Evolutionary conservation across 1,140 invertebrate species (phyloP).

Genomic region (Monomorium pharaonis): DNA sequence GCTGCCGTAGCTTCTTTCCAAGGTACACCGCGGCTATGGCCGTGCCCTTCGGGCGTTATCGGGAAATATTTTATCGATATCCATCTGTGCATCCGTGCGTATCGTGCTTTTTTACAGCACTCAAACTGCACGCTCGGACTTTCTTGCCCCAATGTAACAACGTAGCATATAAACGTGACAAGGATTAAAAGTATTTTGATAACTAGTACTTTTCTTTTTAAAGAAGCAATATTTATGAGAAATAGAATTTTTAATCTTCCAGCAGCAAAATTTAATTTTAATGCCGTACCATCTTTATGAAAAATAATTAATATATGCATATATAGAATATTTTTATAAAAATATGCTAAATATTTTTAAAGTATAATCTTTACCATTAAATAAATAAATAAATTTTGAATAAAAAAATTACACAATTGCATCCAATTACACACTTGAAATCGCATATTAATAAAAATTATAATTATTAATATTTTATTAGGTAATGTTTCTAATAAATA

Average conservation of each 20-base stretch:
- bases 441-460: no score
- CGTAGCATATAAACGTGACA: background rate
- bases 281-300: background rate
- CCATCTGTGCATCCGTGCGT: conserved; percentile 32
- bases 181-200: conserved; percentile 1
- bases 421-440: no score
- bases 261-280: conserved; percentile 8
- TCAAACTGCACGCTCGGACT: background rate
- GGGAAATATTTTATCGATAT: conserved; percentile 45
- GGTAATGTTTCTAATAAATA: no score
- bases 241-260: no score
- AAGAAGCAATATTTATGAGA: background rate
- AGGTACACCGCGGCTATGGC: background rate
- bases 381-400: no score
- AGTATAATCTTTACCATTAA: no score
- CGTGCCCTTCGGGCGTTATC: conserved; percentile 12
- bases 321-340: no score
- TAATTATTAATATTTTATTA: no score
- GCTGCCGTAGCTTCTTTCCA: background rate
- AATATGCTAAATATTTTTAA: no score
- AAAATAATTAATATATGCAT: no score
- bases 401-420: no score
- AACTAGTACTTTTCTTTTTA: background rate
- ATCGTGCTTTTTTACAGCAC: conserved; percentile 16
- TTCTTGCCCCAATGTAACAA: background rate